Percentiles rank a stretch among this genome's conserved stretches.
phyloP scores from a whole-genome alignment of 1,140 invertebrate species.

The Mycetomoellerius zeteki region DNA sequence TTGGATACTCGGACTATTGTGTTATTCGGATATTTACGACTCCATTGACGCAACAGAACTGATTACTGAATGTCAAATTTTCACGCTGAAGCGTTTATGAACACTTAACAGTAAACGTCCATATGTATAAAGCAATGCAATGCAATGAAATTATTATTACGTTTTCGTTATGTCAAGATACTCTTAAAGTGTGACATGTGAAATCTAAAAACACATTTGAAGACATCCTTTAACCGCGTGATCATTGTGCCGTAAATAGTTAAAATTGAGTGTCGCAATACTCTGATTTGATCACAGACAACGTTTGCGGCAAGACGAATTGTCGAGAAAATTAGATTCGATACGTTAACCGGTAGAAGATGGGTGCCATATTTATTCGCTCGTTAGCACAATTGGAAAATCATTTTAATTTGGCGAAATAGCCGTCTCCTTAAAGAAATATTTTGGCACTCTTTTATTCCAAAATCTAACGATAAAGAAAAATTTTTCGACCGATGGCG shows the following conservation, averaged over 20 bases:
- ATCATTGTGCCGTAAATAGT: not conserved
- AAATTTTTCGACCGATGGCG: not conserved
- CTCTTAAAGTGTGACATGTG: not conserved
- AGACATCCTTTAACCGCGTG: not conserved
- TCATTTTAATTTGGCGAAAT: not conserved
- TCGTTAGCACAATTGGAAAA: not conserved
- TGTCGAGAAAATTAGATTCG: constrained; percentile 39
- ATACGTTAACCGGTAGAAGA: constrained; percentile 4
- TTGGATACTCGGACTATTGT: not conserved
- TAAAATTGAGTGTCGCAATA: constrained; percentile 16
- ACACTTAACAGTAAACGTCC: not conserved
- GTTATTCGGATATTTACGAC: not conserved
- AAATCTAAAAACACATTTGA: not conserved
- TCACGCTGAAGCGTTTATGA: not conserved
- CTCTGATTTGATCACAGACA: no score
- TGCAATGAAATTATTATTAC: not conserved
- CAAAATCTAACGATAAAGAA: not conserved
- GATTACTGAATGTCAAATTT: not conserved
- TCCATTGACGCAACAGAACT: not conserved
- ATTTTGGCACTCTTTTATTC: not conserved
- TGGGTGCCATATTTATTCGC: not conserved
- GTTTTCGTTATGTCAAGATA: not conserved
- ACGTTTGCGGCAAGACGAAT: not conserved
- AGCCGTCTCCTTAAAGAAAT: not conserved
- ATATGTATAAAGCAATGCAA: not conserved